phyloP scores from a whole-genome alignment of 1,140 invertebrate species.

The Akabosia matsudoensis region DNA sequence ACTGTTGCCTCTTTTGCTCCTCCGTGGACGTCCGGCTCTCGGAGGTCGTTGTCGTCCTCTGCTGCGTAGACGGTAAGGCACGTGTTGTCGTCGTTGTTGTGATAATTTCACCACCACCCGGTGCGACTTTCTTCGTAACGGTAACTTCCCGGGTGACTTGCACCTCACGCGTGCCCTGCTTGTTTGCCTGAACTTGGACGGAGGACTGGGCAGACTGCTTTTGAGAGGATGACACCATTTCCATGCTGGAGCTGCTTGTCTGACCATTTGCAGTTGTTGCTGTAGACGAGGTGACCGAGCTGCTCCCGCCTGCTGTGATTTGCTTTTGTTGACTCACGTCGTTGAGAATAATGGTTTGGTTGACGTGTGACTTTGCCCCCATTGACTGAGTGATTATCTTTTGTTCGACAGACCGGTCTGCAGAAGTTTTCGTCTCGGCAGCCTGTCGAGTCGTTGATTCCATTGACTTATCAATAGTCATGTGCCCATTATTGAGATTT shows the following conservation, averaged over 20 bases:
- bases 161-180: conserved; percentile 37
- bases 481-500: conserved; percentile 43
- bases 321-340: conserved; percentile 26
- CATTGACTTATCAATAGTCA: conserved; percentile 40
- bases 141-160: conserved; percentile 44
- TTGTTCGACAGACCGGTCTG: conserved; percentile 41
- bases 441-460: conserved; percentile 37
- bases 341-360: conserved; percentile 44
- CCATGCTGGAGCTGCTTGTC: not conserved
- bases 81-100: conserved; percentile 11
- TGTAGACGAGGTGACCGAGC: not conserved
- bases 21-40: not conserved
- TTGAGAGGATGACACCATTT: not conserved
- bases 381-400: conserved; percentile 44
- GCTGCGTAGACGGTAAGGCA: not conserved
- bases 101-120: conserved; percentile 4
- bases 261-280: not conserved
- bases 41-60: not conserved
- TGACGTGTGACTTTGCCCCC: conserved; percentile 41
- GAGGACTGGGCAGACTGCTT: not conserved
- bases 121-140: conserved; percentile 35
- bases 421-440: conserved; percentile 35
- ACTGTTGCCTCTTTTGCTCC: not conserved
- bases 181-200: conserved; percentile 32
- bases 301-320: conserved; percentile 2